Base-by-base conservation (phyloP, 2,113 vertebrate species). In the Oxyruncus cristatus region DNA sequence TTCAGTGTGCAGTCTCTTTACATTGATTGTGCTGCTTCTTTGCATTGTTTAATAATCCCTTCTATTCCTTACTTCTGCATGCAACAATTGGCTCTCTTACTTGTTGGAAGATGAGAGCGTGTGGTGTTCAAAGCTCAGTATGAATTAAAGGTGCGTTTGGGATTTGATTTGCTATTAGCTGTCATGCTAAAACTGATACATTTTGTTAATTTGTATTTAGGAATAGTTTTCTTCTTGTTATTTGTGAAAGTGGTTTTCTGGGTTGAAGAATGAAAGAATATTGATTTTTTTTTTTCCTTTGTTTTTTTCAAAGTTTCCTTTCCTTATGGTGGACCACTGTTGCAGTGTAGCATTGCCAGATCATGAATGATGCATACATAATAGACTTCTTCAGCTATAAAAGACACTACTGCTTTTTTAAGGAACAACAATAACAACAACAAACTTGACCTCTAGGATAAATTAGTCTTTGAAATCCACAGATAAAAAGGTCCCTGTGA, bases 61-160 rank as follows among this genome's bases (percentile, higher is more conserved):
- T 95, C 93, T 96, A 9, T 96, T 97, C 95, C 97, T 97, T 96
- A 96, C 96, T 89, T 96, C 93, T 94, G 93, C 94, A 89, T 93
- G 95, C 97, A 95, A 97, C 95, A 92, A 92, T 89, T 97, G 93
- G 92, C 91, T 96, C 95, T 97, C 95, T 96, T 80, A 96, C 91
- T 97, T 96, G 90, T 95, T 95, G 94, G 95, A 97, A 93, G 95
- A 95, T 95, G 94, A 97, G 95, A 96, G 94, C 5, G 72, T 94
- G 84, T 97, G 96, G 55, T 97, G 88, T 94, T 96, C 88, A 96
- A 96, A 96, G 88, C 89, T 93, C 96, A 94, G 90, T 97, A 84
- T 96, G 94, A 96, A 96, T 95, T 96, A 90, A 97, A 97, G 96
- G 96, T 97, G 95, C 90, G 95, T 97, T 88, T 95, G 94, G 94